Evolutionary conservation across 2,113 vertebrate genomes (phyloP), one percentile per base, ranked within the genome.

Genomic region (Chaetodon auriga): DNA sequence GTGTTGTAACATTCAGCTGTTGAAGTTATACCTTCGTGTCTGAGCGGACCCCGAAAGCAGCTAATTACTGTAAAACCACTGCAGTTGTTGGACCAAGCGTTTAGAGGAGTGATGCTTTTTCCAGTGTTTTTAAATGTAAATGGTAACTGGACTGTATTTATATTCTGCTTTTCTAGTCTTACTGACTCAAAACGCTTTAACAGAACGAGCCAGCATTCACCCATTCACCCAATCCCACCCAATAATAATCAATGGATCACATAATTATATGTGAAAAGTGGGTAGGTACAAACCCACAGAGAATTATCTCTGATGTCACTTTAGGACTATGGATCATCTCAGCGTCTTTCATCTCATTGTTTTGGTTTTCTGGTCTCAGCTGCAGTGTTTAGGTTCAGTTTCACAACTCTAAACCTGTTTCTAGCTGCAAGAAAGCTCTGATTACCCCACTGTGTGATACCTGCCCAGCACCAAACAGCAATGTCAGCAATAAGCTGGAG

Each of bases 1-100:
- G 74, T 85, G 21, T 84, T 87, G 75, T 68, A 68, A 68, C 63
- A 82, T 74, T 61, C 38, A 46, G 49, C 64, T 23, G 25, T 54
- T 77, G 45, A 78, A 78, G 75, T 90, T 82, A 53, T 72, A 78
- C 62, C 77, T 79, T 55, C 23, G n/a, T 77, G 68, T 87, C 43
- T 48, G 49, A 55, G 73, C 68, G 60, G 63, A 73, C 49, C 75
- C 78, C 45, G 19, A 73, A 80, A 82, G 19, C 61, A 71, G 62
- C 60, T 76, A 78, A 87, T 88, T 79, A 72, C 68, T 75, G 54
- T 19, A 68, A 66, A 89, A 73, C 11, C 71, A 41, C 49, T n/a
- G 53, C 69, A 80, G 57, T 68, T 66, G n/a, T 60, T 51, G 46
- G 21, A 61, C 38, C 18, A 15, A 9, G 8, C 43, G 48, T 45